Percentiles rank a stretch among this genome's conserved stretches.
Evolutionary conservation across 1,140 invertebrate species (phyloP).

Genomic region (Lordiphosa stackelbergi): DNA sequence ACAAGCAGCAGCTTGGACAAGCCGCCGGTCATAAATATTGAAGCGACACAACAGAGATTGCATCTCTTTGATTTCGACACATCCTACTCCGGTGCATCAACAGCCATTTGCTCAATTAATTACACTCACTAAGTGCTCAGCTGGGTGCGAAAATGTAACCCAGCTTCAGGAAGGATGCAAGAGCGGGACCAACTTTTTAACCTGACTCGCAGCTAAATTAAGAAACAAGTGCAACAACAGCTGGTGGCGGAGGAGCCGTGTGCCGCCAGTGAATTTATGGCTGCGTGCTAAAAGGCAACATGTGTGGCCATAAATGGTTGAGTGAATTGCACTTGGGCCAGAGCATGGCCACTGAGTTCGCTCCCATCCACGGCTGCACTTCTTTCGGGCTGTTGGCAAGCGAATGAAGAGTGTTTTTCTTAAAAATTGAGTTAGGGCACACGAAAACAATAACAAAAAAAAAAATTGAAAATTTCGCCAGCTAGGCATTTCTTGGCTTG

Average conservation of each 20-base stretch:
- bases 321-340: conserved; percentile 39
- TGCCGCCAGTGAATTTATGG: conserved; percentile 31
- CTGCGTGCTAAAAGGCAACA: conserved; percentile 34
- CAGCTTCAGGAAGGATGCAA: background rate
- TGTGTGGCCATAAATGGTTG: conserved; percentile 53
- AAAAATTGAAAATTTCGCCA: conserved; percentile 53
- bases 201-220: conserved; percentile 29
- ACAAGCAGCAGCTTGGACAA: conserved; percentile 35
- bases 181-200: conserved; percentile 3
- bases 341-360: conserved; percentile 43
- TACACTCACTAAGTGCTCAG: conserved; percentile 65
- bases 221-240: conserved; percentile 15
- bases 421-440: conserved; percentile 31
- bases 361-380: conserved; percentile 23
- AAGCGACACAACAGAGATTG: conserved; percentile 9
- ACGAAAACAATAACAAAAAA: conserved; percentile 11
- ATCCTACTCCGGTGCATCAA: conserved; percentile 44
- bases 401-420: conserved; percentile 13
- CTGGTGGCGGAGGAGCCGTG: conserved; percentile 3
- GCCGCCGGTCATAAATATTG: conserved; percentile 43
- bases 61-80: background rate
- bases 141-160: conserved; percentile 59
- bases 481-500: conserved; percentile 37
- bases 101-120: conserved; percentile 72
- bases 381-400: conserved; percentile 35